Evolutionary conservation across 2,888 invertebrate species (phyloP).

Genomic region (Glaucopsyche alexis): DNA sequence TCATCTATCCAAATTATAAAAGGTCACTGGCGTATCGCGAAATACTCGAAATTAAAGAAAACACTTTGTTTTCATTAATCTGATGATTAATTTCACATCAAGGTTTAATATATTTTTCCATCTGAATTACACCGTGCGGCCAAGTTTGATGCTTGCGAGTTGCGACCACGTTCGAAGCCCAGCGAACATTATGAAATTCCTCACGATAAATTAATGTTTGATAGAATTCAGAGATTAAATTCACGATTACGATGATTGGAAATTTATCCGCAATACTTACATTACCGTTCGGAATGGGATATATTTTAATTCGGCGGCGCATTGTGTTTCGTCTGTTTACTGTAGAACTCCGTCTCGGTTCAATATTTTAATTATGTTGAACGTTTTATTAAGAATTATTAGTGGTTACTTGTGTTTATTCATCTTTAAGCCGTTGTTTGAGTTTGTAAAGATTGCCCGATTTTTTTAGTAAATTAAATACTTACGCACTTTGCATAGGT

Average conservation of each 20-base stretch:
- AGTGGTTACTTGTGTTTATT: background rate
- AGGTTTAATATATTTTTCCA: conserved; percentile 18
- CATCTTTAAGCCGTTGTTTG: no score
- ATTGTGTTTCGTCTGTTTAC: background rate
- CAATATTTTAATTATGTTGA: conserved; percentile 9
- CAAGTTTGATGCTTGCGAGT: conserved; percentile 6
- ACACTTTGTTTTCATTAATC: background rate
- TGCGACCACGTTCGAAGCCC: conserved; percentile 21
- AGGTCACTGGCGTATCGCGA: no score
- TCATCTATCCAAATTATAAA: no score
- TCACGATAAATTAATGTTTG: conserved; percentile 39
- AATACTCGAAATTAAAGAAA: background rate
- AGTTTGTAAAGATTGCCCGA: no score
- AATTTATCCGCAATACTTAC: conserved; percentile 17
- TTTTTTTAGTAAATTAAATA: no score
- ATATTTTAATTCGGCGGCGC: conserved; percentile 18
- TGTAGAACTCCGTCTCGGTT: background rate
- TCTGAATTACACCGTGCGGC: background rate
- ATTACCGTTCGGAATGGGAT: conserved; percentile 4
- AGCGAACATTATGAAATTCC: conserved; percentile 40
- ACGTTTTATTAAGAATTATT: background rate
- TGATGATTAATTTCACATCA: background rate
- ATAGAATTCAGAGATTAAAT: conserved; percentile 39
- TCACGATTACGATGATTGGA: conserved; percentile 32
- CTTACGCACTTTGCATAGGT: no score